phyloP scores from a whole-genome alignment of 2,113 vertebrate genomes.

The Microcebus murinus region DNA sequence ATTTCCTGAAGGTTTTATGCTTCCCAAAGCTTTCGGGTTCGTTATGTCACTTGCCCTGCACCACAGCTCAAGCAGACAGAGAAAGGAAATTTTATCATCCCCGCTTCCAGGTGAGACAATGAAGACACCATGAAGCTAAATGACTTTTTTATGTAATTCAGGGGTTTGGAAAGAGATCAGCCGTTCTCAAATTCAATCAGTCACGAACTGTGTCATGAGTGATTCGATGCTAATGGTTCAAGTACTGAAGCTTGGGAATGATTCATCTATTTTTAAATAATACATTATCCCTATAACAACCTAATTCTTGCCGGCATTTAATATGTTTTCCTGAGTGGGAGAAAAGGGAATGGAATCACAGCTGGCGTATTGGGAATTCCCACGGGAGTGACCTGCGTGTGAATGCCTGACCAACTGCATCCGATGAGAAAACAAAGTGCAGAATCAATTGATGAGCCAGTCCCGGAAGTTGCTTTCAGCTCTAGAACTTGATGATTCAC shows the following conservation, averaged over 20 bases:
- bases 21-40: background rate
- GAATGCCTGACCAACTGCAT: background rate
- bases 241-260: constrained; percentile 30
- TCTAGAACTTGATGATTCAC: background rate
- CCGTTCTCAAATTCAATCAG: constrained; percentile 37
- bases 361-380: background rate
- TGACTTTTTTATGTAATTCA: constrained; percentile 1
- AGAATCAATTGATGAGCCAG: background rate
- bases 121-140: background rate
- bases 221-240: constrained; percentile 40
- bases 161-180: constrained; percentile 34
- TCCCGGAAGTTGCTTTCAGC: background rate
- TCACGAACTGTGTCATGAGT: constrained; percentile 38
- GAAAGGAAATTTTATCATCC: background rate
- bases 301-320: background rate
- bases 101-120: constrained; percentile 52
- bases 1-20: background rate
- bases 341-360: background rate
- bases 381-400: background rate
- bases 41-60: background rate
- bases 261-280: constrained; percentile 52
- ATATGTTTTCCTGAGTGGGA: background rate
- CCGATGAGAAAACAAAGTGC: background rate
- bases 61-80: background rate
- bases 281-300: constrained; percentile 56